phyloP scores from a whole-genome alignment of 2,888 invertebrate genomes.

The Thelaira solivaga region DNA sequence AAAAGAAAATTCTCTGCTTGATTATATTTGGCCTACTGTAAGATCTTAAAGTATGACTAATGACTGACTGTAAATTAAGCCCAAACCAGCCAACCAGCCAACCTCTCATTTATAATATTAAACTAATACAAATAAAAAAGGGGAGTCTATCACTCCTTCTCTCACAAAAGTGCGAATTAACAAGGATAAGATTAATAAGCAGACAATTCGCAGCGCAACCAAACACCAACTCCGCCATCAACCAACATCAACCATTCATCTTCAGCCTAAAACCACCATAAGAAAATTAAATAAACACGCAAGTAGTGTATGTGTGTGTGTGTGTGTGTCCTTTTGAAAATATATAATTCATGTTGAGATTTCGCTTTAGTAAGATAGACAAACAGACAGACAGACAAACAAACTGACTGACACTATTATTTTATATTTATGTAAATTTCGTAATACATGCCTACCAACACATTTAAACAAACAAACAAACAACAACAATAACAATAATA shows the following conservation, averaged over 20 bases:
- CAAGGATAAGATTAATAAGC: slow-evolving; percentile 52
- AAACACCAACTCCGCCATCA: slow-evolving; percentile 2
- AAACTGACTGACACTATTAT: too few species aligned
- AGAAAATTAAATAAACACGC: not conserved
- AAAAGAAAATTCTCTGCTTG: too few species aligned
- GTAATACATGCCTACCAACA: too few species aligned
- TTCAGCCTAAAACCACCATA: not conserved
- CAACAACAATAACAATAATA: not conserved
- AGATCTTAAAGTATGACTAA: slow-evolving; percentile 16
- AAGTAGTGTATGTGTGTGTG: not conserved
- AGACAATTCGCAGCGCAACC: slow-evolving; percentile 33
- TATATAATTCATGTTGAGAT: slow-evolving; percentile 53
- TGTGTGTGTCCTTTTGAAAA: not conserved
- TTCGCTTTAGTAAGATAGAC: slow-evolving; percentile 48
- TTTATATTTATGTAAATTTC: too few species aligned
- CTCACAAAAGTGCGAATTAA: not conserved
- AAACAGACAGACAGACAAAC: not conserved
- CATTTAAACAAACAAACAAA: not conserved
- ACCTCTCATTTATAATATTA: slow-evolving; percentile 27
- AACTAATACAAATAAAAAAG: not conserved
- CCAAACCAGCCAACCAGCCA: slow-evolving; percentile 39
- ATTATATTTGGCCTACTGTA: not conserved
- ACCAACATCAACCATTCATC: slow-evolving; percentile 5
- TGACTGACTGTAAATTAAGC: slow-evolving; percentile 4
- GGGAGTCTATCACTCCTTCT: not conserved